Evolutionary conservation across 2,113 vertebrate genomes (phyloP).

Genomic region (Empidonax traillii): DNA sequence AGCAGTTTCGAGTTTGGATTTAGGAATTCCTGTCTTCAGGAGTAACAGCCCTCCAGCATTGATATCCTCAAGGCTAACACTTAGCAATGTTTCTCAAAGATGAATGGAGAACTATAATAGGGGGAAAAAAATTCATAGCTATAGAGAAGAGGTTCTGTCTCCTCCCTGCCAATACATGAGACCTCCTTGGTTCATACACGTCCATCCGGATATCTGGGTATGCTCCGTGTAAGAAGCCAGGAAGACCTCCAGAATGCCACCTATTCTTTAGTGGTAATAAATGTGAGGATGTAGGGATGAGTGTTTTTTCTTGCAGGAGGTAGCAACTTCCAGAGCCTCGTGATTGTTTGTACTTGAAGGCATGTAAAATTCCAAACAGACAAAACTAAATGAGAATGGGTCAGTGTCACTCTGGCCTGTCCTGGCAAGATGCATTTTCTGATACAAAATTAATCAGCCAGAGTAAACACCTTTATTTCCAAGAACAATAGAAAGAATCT

Average conservation of each 20-base stretch:
- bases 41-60: not conserved
- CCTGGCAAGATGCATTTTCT: not conserved
- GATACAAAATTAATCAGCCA: not conserved
- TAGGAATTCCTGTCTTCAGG: not conserved
- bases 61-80: not conserved
- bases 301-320: not conserved
- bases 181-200: not conserved
- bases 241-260: not conserved
- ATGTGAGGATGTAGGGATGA: not conserved
- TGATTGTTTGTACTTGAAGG: not conserved
- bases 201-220: not conserved
- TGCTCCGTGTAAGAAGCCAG: not conserved
- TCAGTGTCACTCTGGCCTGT: not conserved
- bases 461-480: not conserved
- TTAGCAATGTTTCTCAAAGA: not conserved
- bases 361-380: not conserved
- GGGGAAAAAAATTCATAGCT: not conserved
- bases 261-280: not conserved
- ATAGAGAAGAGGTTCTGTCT: not conserved
- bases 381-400: not conserved
- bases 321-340: not conserved
- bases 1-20: not conserved
- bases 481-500: not conserved
- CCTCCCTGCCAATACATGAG: not conserved
- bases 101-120: not conserved